phyloP scores from a whole-genome alignment of 2,113 vertebrate genomes.

The Vulpes vulpes region DNA sequence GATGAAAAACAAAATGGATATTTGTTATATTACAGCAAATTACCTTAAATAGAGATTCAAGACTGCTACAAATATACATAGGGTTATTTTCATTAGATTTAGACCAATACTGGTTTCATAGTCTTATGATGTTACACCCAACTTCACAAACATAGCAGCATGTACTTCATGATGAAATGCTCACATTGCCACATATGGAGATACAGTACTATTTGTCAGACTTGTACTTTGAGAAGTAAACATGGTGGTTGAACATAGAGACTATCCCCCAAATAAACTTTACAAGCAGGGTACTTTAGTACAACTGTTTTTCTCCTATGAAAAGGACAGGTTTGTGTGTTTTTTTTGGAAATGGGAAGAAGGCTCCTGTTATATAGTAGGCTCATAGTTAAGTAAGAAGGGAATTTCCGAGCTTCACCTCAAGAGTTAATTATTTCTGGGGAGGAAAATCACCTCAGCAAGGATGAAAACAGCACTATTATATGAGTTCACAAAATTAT shows the following conservation, averaged over 20 bases:
- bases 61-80: constrained; percentile 74
- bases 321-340: constrained; percentile 49
- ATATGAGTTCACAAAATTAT: constrained; percentile 72
- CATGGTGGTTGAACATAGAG: constrained; percentile 47
- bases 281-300: constrained; percentile 55
- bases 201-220: constrained; percentile 69
- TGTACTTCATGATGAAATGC: constrained; percentile 67
- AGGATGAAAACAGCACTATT: constrained; percentile 74
- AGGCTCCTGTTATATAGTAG: constrained; percentile 58
- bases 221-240: constrained; percentile 69
- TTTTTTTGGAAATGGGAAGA: constrained; percentile 59
- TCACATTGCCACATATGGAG: constrained; percentile 65
- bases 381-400: constrained; percentile 68
- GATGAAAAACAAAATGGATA: constrained; percentile 69
- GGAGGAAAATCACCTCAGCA: constrained; percentile 61
- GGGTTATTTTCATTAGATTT: constrained; percentile 74
- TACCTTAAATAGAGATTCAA: constrained; percentile 75
- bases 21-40: constrained; percentile 74
- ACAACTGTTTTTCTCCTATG: constrained; percentile 47
- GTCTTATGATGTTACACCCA: constrained; percentile 67
- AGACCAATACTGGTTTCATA: constrained; percentile 71
- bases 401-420: constrained; percentile 68
- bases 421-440: constrained; percentile 58
- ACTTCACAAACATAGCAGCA: constrained; percentile 78
- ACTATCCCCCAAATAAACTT: constrained; percentile 52